Conservation (phyloP, 2,888 invertebrate species). For the Brenthis daphne region DNA sequence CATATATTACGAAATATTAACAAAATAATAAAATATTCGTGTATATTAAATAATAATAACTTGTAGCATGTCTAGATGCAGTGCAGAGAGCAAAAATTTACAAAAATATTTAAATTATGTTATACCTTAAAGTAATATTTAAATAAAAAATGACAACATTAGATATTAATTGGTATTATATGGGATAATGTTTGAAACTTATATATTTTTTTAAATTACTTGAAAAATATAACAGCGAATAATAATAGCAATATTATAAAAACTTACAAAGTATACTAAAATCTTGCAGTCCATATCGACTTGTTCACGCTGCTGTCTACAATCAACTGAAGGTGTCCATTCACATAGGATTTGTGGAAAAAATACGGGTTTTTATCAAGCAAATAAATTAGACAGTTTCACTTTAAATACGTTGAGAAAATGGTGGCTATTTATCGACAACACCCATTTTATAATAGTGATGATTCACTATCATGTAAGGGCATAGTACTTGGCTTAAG, state of each 20-base stretch:
- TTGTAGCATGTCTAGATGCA: too few species aligned
- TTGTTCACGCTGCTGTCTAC: background rate
- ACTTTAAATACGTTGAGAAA: constrained; percentile 37
- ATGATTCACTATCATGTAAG: constrained; percentile 31
- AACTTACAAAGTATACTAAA: constrained; percentile 14
- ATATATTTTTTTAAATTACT: too few species aligned
- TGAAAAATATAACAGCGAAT: background rate
- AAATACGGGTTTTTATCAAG: constrained; percentile 45
- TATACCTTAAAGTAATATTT: too few species aligned
- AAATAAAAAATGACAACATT: too few species aligned
- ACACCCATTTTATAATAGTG: constrained; percentile 37
- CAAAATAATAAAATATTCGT: too few species aligned
- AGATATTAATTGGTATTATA: too few species aligned
- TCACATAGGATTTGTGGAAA: constrained; percentile 33
- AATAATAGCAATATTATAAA: background rate
- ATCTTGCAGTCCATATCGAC: constrained; percentile 28
- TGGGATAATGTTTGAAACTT: too few species aligned
- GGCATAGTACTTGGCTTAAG: constrained; percentile 3
- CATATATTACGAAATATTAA: too few species aligned
- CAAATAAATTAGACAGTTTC: constrained; percentile 42
- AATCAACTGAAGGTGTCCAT: constrained; percentile 15
- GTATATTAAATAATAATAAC: too few species aligned
- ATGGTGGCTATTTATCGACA: constrained; percentile 34
- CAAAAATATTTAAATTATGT: too few species aligned
- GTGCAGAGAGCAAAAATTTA: too few species aligned